Conservation (phyloP, 2,113 vertebrate species). For the Columbina picui region DNA sequence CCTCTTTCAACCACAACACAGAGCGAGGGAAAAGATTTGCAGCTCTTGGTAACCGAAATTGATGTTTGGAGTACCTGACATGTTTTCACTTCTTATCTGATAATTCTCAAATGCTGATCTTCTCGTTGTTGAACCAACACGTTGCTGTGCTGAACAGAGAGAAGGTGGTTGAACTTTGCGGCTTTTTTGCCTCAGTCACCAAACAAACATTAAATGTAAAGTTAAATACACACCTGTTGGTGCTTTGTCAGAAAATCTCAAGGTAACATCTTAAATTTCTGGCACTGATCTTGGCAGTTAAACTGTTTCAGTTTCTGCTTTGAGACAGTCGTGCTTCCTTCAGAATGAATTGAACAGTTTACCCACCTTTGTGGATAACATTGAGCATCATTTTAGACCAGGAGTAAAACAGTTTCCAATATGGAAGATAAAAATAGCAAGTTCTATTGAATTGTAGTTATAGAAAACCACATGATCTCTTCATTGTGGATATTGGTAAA, state of each 20-base stretch:
- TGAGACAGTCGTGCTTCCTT: background rate
- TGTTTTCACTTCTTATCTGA: background rate
- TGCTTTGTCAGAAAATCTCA: background rate
- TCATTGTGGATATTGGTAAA: background rate
- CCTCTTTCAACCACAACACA: background rate
- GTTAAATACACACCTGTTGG: background rate
- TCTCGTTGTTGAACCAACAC: background rate
- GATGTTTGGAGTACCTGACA: background rate
- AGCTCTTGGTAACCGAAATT: background rate
- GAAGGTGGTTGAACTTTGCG: background rate
- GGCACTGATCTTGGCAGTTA: background rate
- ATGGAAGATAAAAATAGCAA: background rate
- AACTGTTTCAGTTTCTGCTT: background rate
- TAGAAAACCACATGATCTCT: background rate
- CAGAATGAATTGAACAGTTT: background rate
- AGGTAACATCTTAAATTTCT: background rate
- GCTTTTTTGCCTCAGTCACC: background rate
- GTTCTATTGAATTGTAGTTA: background rate
- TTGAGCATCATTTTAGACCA: background rate
- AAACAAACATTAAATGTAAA: background rate
- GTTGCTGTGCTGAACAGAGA: background rate
- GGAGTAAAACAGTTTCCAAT: background rate
- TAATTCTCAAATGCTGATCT: background rate
- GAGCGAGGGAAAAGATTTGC: background rate
- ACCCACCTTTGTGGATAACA: background rate